A percentile compares a stretch with the other conserved stretches of the same genome.
Evolutionary conservation across 2,797 vertebrate genomes (phyloP).

Genomic region (Coregonus sp.): DNA sequence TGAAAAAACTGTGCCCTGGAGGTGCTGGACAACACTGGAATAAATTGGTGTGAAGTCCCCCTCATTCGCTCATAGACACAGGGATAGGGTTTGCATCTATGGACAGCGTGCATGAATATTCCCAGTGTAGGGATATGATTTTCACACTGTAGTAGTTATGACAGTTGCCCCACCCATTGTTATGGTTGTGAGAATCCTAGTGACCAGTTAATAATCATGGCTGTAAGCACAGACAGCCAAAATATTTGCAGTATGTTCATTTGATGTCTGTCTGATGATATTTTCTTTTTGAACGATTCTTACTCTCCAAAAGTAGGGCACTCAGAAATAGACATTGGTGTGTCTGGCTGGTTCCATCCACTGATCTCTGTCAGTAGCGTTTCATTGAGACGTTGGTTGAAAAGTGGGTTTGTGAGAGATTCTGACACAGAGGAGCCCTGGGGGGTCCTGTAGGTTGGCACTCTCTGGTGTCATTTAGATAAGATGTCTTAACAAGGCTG

Average conservation of each 20-base stretch:
- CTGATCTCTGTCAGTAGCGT: background rate
- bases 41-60: background rate
- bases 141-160: no score
- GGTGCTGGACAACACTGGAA: background rate
- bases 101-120: background rate
- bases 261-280: background rate
- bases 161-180: background rate
- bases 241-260: background rate
- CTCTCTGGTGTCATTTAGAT: background rate
- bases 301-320: constrained; percentile 26
- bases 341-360: constrained; percentile 1
- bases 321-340: constrained; percentile 26
- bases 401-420: background rate
- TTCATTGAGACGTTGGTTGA: background rate
- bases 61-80: background rate
- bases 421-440: background rate
- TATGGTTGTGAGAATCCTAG: background rate
- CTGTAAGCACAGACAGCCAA: background rate
- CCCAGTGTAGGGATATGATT: background rate
- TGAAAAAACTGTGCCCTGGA: no score
- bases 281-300: background rate
- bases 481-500: background rate
- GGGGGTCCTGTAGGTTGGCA: background rate
- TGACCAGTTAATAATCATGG: background rate
- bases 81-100: background rate